Percentiles rank a stretch among this genome's conserved stretches.
Conservation (phyloP, 2,113 vertebrate species). For the Aegithalos caudatus region DNA sequence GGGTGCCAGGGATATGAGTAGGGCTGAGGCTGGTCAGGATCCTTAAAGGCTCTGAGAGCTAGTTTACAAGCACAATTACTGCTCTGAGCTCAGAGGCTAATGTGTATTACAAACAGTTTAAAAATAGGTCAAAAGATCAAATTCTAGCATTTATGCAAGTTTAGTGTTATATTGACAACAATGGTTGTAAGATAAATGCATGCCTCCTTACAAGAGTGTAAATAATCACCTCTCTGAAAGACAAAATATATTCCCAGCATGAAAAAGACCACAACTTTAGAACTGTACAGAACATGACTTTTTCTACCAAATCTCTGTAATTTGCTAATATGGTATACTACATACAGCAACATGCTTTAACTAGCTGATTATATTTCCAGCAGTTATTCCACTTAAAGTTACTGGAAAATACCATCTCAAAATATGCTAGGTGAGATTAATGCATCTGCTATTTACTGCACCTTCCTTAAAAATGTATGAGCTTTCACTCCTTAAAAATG, state of each 20-base stretch:
- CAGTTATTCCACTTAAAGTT: neutral
- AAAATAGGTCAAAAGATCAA: neutral
- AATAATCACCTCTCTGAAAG: neutral
- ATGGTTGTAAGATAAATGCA: neutral
- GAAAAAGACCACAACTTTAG: neutral
- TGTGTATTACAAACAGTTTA: neutral
- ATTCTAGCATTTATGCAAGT: neutral
- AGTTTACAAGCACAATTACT: neutral
- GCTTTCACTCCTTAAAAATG: neutral
- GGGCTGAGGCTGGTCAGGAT: neutral
- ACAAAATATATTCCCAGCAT: neutral
- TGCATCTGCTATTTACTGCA: neutral
- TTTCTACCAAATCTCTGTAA: neutral
- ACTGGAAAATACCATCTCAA: neutral
- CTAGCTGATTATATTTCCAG: neutral
- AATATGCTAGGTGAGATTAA: neutral
- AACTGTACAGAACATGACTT: neutral
- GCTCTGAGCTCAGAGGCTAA: neutral
- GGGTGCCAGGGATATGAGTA: too few relatives aligned
- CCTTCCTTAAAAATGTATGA: neutral
- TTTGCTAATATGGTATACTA: neutral
- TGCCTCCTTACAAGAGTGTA: neutral
- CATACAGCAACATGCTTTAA: neutral
- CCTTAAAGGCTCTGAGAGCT: neutral
- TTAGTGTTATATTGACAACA: neutral